Evolutionary conservation across 2,113 vertebrate genomes (phyloP).

Genomic region (Rhombomys opimus): DNA sequence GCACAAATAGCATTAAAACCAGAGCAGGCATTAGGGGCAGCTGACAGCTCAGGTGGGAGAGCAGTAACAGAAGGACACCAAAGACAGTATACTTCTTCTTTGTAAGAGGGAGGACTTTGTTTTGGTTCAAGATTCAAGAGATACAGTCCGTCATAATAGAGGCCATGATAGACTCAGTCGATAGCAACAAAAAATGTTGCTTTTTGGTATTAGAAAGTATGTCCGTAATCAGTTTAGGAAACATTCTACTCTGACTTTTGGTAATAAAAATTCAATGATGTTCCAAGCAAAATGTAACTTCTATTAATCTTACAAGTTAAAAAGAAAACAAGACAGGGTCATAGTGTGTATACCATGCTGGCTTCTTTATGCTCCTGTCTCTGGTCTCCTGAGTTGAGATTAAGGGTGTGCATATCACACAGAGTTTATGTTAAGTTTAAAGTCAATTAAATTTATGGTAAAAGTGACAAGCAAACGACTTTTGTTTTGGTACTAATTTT

Average conservation of each 20-base stretch:
- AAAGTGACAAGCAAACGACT: slow-evolving; percentile 23
- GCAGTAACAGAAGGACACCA: not conserved
- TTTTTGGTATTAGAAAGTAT: slow-evolving; percentile 46
- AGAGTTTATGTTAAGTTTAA: not conserved
- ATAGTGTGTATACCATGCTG: not conserved
- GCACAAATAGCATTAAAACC: slow-evolving; percentile 15
- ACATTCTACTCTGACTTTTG: not conserved
- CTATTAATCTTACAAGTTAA: not conserved
- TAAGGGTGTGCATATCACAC: not conserved
- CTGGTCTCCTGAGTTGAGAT: not conserved
- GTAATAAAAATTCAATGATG: slow-evolving; percentile 52
- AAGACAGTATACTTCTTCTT: not conserved
- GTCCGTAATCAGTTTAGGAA: slow-evolving; percentile 31
- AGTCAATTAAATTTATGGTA: slow-evolving; percentile 31
- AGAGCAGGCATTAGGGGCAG: slow-evolving; percentile 34
- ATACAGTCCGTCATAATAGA: not conserved
- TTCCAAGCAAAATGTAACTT: slow-evolving; percentile 36
- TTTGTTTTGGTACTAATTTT: slow-evolving; percentile 50
- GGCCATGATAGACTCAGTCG: not conserved
- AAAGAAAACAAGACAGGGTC: not conserved
- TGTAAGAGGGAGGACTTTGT: not conserved
- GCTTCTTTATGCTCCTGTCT: not conserved
- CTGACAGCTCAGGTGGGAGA: not conserved
- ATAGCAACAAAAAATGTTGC: not conserved
- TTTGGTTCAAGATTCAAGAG: not conserved